These are phyloP conservation scores for Caracal caracal DNA, from an alignment of 2,113 vertebrate species.

Conservation along the genomic window DNA sequence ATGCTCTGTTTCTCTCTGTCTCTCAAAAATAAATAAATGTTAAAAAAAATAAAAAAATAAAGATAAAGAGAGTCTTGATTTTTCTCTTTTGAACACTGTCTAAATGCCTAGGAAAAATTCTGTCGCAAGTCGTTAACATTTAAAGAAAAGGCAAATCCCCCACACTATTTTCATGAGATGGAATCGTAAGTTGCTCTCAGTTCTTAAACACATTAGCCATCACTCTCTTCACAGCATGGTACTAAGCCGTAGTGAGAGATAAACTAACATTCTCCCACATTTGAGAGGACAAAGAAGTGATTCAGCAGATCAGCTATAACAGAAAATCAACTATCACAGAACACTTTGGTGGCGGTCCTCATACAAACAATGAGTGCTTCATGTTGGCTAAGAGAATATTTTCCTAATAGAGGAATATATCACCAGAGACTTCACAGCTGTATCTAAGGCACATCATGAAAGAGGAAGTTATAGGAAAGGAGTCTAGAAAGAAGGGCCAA, in stretches of 20 bases:
- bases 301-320: not conserved
- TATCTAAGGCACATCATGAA: not conserved
- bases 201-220: not conserved
- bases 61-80: not conserved
- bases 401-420: not conserved
- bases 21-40: too few species aligned
- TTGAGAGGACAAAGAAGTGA: not conserved
- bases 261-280: fast-evolving
- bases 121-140: not conserved
- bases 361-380: not conserved
- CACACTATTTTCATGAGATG: not conserved
- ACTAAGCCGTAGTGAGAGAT: not conserved
- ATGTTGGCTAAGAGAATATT: not conserved
- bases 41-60: too few species aligned
- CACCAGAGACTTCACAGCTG: not conserved
- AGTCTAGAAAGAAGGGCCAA: not conserved
- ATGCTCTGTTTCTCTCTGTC: too few species aligned
- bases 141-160: not conserved
- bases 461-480: not conserved
- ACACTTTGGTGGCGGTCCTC: not conserved
- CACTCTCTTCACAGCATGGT: not conserved
- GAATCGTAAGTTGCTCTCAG: not conserved
- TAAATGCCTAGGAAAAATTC: not conserved
- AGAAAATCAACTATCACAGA: not conserved
- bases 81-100: not conserved